phyloP scores from a whole-genome alignment of 1,140 invertebrate species.

The Amyelois transitella region DNA sequence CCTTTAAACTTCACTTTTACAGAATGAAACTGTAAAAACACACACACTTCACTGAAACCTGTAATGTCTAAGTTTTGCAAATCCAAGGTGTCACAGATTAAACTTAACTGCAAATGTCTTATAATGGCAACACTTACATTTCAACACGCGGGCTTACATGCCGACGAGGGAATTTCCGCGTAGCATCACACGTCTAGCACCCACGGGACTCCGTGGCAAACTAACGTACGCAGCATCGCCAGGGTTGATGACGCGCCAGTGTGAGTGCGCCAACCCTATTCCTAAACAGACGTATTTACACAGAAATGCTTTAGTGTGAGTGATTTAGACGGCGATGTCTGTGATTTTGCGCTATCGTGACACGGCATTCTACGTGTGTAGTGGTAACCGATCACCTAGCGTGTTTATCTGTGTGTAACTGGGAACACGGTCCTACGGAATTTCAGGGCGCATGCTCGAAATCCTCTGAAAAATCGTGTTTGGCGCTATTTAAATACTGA shows the following conservation, averaged over 20 bases:
- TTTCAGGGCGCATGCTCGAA: slow-evolving; percentile 36
- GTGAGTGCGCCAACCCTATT: slow-evolving; percentile 26
- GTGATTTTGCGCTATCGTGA: slow-evolving; percentile 39
- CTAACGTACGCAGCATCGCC: slow-evolving; percentile 44
- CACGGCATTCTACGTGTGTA: slow-evolving; percentile 35
- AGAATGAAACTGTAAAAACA: neutral
- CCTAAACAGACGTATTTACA: slow-evolving; percentile 21
- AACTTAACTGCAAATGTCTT: neutral
- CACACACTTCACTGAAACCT: slow-evolving; percentile 7
- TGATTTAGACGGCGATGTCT: slow-evolving; percentile 38
- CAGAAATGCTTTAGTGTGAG: slow-evolving; percentile 27
- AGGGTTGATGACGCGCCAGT: slow-evolving; percentile 34
- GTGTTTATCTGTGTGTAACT: slow-evolving; percentile 26
- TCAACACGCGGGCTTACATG: slow-evolving; percentile 19
- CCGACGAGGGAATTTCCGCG: slow-evolving; percentile 5
- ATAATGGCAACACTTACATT: neutral
- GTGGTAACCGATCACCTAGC: slow-evolving; percentile 34
- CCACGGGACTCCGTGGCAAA: slow-evolving; percentile 24
- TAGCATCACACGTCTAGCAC: slow-evolving; percentile 22
- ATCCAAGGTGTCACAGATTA: neutral
- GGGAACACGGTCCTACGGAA: slow-evolving; percentile 23
- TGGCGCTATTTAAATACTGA: slow-evolving; percentile 48
- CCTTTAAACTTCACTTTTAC: neutral
- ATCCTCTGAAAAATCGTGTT: slow-evolving; percentile 41
- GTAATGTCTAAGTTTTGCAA: slow-evolving; percentile 6